A percentile compares a stretch with the other conserved stretches of the same genome.
Evolutionary conservation across 2,888 invertebrate species (phyloP).

Genomic region (Xanthostigma xanthostigma): DNA sequence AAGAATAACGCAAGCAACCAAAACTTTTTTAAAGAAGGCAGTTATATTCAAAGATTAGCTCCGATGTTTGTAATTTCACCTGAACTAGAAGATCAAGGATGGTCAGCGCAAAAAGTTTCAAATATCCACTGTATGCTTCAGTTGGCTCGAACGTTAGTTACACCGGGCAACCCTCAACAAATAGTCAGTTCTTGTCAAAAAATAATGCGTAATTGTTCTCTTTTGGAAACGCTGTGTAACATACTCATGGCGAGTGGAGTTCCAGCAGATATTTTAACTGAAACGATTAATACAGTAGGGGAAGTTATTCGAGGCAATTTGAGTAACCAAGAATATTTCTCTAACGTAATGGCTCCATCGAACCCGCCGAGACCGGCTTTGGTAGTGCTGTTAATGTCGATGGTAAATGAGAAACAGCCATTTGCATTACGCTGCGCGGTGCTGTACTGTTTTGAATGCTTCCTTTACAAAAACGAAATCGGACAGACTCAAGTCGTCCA

Average conservation of each 20-base stretch:
- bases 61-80: conserved; percentile 75
- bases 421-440: conserved; percentile 80
- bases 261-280: conserved; percentile 89
- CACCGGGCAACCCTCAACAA: conserved; percentile 84
- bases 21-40: conserved; percentile 96
- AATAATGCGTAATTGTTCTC: conserved; percentile 69
- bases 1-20: conserved; percentile 95
- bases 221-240: conserved; percentile 68
- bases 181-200: conserved; percentile 69
- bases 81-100: conserved; percentile 56
- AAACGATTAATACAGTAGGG: conserved; percentile 88
- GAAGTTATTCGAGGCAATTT: conserved; percentile 86
- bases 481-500: conserved; percentile 81
- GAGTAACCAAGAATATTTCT: conserved; percentile 83
- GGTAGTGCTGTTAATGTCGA: conserved; percentile 89
- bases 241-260: conserved; percentile 94
- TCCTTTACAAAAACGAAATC: conserved; percentile 79
- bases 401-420: conserved; percentile 97
- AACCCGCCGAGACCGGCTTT: conserved; percentile 88
- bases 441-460: conserved; percentile 94
- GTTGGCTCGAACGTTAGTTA: conserved; percentile 79
- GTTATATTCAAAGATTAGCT: conserved; percentile 78
- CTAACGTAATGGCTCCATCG: conserved; percentile 80
- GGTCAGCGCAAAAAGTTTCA: conserved; percentile 88
- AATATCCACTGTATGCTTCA: conserved; percentile 88